Percentiles rank a stretch among this genome's conserved stretches.
Conservation (phyloP, 2,888 invertebrate genomes). For the Eulithis testata region DNA sequence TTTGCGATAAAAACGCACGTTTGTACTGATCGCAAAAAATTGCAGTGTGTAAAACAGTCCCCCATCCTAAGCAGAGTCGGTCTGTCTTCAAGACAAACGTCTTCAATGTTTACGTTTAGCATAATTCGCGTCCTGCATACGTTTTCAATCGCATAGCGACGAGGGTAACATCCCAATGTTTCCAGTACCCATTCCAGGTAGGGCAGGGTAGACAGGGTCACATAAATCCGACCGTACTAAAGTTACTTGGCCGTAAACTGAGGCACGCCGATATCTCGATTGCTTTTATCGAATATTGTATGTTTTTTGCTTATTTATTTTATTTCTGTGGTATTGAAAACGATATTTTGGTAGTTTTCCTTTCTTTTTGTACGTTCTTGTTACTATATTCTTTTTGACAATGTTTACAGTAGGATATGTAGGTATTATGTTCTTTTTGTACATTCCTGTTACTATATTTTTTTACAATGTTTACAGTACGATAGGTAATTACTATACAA, state of each 20-base stretch:
- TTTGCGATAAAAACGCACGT: too few species aligned
- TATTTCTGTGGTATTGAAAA: conserved; percentile 28
- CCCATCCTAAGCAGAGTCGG: too few species aligned
- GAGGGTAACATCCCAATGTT: conserved; percentile 46
- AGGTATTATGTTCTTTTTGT: neutral
- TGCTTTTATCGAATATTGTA: conserved; percentile 72
- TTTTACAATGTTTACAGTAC: too few species aligned
- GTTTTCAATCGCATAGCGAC: conserved; percentile 32
- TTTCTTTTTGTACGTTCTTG: conserved; percentile 13
- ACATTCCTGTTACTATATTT: too few species aligned
- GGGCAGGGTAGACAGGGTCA: conserved; percentile 47
- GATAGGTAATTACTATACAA: too few species aligned
- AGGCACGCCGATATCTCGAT: conserved; percentile 66
- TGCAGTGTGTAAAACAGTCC: too few species aligned
- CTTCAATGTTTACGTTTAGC: conserved; percentile 23
- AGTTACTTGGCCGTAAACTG: conserved; percentile 66
- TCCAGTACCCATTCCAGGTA: conserved; percentile 55
- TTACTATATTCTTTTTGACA: neutral
- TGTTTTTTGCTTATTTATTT: conserved; percentile 40
- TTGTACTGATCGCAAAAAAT: too few species aligned
- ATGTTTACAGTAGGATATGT: too few species aligned
- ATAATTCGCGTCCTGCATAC: conserved; percentile 22
- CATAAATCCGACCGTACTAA: conserved; percentile 73
- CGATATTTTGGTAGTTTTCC: conserved; percentile 16
- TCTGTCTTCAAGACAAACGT: conserved; percentile 2